A percentile compares a stretch with the other conserved stretches of the same genome.
These are phyloP conservation scores for Mimas tiliae DNA, from an alignment of 2,888 invertebrate genomes.

Conservation along the genomic window DNA sequence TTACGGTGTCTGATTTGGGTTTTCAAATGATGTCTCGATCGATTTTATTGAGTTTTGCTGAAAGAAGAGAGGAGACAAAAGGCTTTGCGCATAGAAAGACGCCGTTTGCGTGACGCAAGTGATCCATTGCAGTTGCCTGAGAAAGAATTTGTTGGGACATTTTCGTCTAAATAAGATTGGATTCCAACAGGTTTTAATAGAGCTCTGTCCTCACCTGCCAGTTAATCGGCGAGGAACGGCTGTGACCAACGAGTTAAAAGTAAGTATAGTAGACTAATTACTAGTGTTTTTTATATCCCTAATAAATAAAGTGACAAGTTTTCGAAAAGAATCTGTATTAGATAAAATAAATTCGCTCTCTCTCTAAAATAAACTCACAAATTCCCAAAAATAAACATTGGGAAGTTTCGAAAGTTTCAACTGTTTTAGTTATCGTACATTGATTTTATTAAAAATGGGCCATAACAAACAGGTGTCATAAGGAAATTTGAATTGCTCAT, in stretches of 20 bases:
- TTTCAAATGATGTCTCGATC: neutral
- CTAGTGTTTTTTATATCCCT: too few relatives aligned
- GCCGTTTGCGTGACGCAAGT: neutral
- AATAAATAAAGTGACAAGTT: too few relatives aligned
- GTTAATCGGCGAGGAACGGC: neutral
- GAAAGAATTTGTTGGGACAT: neutral
- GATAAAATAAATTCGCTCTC: too few relatives aligned
- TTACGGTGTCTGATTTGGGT: neutral
- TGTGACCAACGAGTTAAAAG: neutral
- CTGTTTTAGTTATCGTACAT: too few relatives aligned
- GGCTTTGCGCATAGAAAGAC: neutral
- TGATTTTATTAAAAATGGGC: too few relatives aligned
- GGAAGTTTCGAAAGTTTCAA: too few relatives aligned
- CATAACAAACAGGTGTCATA: too few relatives aligned
- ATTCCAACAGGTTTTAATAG: neutral
- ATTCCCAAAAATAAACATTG: too few relatives aligned
- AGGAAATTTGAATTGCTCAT: too few relatives aligned
- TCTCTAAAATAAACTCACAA: too few relatives aligned
- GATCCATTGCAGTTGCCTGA: constrained; percentile 1
- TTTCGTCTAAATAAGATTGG: neutral
- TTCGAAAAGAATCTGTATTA: too few relatives aligned
- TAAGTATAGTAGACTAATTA: too few relatives aligned
- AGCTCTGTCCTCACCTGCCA: neutral
- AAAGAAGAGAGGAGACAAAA: neutral
- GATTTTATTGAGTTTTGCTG: neutral